A percentile compares a stretch with the other conserved stretches of the same genome.
These are phyloP conservation scores for Pantherophis alleghaniensis DNA, from an alignment of 2,797 vertebrate genomes.

Conservation along the genomic window DNA sequence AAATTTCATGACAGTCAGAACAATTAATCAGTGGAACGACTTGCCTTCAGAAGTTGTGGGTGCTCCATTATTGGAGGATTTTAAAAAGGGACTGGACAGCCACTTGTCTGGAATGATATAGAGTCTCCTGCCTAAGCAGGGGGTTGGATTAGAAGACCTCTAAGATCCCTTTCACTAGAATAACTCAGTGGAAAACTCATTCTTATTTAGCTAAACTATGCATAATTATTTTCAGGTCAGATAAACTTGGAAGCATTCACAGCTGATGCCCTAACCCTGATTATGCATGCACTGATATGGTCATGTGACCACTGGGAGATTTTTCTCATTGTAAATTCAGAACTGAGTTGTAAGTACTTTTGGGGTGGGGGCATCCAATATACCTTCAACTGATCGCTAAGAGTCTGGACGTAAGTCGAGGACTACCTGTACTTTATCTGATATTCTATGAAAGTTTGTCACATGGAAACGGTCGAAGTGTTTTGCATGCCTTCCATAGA, in stretches of 20 bases:
- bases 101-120: neutral
- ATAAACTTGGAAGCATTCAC: neutral
- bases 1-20: neutral
- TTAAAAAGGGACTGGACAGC: neutral
- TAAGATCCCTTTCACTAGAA: neutral
- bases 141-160: neutral
- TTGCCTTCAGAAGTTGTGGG: neutral
- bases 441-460: neutral
- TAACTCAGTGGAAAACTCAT: neutral
- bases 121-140: neutral
- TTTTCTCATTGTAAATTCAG: neutral
- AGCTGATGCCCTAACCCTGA: neutral
- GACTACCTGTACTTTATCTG: neutral
- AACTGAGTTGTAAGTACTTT: neutral
- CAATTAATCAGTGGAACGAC: neutral
- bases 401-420: neutral
- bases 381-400: neutral
- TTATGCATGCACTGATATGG: neutral
- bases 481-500: neutral
- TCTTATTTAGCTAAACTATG: neutral
- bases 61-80: neutral
- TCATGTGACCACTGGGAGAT: neutral
- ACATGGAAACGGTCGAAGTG: neutral
- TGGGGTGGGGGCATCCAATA: neutral
- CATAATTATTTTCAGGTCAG: neutral